phyloP scores from a whole-genome alignment of 2,113 vertebrate species.

The Rhabdomys dilectus region DNA sequence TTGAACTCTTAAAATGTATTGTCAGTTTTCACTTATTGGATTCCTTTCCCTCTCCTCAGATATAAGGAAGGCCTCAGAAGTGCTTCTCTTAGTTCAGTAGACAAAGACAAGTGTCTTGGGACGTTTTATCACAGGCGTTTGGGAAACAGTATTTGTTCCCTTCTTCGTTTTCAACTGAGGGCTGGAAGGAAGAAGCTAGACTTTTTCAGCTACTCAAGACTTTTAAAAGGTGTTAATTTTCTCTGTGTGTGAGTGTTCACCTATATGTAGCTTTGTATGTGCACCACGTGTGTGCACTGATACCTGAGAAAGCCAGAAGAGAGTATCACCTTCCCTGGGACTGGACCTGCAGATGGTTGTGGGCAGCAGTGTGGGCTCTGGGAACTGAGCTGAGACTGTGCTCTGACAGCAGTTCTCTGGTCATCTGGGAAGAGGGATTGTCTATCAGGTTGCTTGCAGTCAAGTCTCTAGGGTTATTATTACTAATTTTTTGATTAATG shows the following conservation, averaged over 20 bases:
- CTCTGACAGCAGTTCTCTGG: background rate
- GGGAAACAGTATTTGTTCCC: conserved; percentile 35
- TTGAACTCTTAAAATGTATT: background rate
- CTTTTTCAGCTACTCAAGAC: background rate
- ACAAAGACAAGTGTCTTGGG: conserved; percentile 28
- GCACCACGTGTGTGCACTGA: background rate
- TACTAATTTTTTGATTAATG: background rate
- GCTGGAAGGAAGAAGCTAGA: conserved; percentile 17
- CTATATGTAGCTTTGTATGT: background rate
- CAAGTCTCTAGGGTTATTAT: background rate
- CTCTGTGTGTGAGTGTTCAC: background rate
- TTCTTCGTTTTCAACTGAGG: conserved; percentile 7
- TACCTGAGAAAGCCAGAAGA: background rate
- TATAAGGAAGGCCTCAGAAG: conserved; percentile 22
- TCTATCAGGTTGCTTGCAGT: background rate
- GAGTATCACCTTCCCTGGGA: background rate
- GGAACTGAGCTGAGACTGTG: background rate
- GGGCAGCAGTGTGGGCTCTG: background rate
- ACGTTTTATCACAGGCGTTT: conserved; percentile 10
- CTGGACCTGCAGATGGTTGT: background rate
- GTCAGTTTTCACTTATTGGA: conserved; percentile 22
- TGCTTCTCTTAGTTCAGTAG: conserved; percentile 42
- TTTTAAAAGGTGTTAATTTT: background rate
- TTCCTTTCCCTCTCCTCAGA: background rate
- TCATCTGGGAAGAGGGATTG: background rate